Conservation (phyloP, 2,888 invertebrate species). For the Cataglyphis rosenhaueri region DNA sequence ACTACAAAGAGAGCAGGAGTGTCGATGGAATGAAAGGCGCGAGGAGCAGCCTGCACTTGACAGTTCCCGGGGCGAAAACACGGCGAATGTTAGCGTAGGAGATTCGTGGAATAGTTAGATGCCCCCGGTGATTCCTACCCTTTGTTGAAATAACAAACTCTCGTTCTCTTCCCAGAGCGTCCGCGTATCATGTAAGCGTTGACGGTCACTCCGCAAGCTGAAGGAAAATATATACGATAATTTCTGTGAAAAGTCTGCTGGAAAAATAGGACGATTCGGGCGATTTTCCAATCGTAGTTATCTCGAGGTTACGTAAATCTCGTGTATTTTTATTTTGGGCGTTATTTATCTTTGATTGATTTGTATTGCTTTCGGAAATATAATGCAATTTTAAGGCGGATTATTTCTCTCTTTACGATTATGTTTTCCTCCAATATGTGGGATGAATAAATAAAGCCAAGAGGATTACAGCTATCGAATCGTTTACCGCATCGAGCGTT, state of each 20-base stretch:
- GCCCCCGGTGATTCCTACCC: conserved; percentile 48
- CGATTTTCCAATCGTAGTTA: conserved; percentile 1
- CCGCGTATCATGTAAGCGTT: conserved; percentile 42
- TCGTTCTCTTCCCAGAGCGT: conserved; percentile 13
- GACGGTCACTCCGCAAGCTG: conserved; percentile 45
- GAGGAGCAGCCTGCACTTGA: conserved; percentile 59
- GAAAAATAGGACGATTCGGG: background rate
- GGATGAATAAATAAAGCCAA: background rate
- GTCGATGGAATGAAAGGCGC: conserved; percentile 51
- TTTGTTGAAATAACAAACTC: conserved; percentile 59
- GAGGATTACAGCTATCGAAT: background rate
- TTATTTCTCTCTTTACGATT: background rate
- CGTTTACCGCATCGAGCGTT: conserved; percentile 10
- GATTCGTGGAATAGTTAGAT: conserved; percentile 48
- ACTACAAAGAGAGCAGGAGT: background rate
- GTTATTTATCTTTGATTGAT: background rate
- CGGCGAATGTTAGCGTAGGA: conserved; percentile 48
- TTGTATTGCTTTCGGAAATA: conserved; percentile 34
- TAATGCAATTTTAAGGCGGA: background rate
- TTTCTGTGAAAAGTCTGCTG: background rate
- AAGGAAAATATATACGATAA: conserved; percentile 24
- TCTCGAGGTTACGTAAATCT: background rate
- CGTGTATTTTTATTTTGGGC: background rate
- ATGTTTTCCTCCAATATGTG: background rate
- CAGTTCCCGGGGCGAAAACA: conserved; percentile 48